Evolutionary conservation across 2,113 vertebrate genomes (phyloP).

Genomic region (Poecile atricapillus): DNA sequence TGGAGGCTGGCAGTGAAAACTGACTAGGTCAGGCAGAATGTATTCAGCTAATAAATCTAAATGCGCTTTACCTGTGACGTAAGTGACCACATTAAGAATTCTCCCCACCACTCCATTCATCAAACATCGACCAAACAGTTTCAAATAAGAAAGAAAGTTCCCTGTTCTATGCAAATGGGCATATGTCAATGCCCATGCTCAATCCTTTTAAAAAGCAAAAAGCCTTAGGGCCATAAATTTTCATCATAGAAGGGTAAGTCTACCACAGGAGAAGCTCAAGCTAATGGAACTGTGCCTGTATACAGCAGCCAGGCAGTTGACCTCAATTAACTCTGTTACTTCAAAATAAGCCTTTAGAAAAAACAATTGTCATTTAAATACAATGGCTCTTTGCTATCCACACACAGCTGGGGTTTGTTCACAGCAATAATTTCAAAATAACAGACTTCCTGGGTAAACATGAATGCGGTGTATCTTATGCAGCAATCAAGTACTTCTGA

Average conservation of each 20-base stretch:
- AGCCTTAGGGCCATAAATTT: not conserved
- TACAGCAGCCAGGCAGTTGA: not conserved
- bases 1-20: not conserved
- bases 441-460: not conserved
- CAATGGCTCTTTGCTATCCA: not conserved
- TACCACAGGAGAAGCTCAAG: not conserved
- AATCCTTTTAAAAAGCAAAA: not conserved
- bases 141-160: not conserved
- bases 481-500: not conserved
- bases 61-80: not conserved
- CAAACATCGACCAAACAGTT: not conserved
- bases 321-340: not conserved
- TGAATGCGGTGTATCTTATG: not conserved
- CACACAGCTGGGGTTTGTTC: not conserved
- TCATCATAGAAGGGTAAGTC: not conserved
- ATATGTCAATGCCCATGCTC: not conserved
- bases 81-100: not conserved
- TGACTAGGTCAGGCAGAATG: not conserved
- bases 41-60: not conserved
- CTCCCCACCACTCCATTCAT: not conserved
- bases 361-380: not conserved
- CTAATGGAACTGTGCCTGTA: not conserved
- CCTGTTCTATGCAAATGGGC: not conserved
- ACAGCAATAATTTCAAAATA: not conserved
- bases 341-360: not conserved